phyloP scores from a whole-genome alignment of 1,140 invertebrate species.

The Drosophila subpulchrella region DNA sequence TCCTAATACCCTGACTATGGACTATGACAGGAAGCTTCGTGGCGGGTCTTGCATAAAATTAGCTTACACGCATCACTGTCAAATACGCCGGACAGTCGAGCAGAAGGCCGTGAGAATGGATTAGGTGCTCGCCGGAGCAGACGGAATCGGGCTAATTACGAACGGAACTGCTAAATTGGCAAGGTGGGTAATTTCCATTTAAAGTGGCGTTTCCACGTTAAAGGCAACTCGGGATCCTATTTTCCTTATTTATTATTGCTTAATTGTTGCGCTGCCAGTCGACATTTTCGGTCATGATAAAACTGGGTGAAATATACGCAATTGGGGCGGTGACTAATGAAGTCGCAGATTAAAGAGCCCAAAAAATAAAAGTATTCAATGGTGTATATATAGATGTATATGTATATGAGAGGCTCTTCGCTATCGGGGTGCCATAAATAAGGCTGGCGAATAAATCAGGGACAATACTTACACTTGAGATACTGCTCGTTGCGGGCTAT shows the following conservation, averaged over 20 bases:
- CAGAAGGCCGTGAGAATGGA: constrained; percentile 20
- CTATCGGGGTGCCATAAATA: constrained; percentile 62
- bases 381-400: no score
- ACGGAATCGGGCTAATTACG: constrained; percentile 57
- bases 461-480: constrained; percentile 89
- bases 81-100: not conserved
- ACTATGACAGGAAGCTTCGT: not conserved
- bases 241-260: constrained; percentile 66
- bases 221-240: constrained; percentile 11
- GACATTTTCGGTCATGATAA: constrained; percentile 58
- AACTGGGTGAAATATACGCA: constrained; percentile 67
- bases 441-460: constrained; percentile 55
- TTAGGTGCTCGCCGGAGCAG: constrained; percentile 18
- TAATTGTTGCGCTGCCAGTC: constrained; percentile 63
- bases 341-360: constrained; percentile 67
- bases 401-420: constrained; percentile 6
- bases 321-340: constrained; percentile 75
- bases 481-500: constrained; percentile 93
- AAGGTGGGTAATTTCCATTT: constrained; percentile 67
- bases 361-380: constrained; percentile 67
- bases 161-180: constrained; percentile 25
- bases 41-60: constrained; percentile 45
- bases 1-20: not conserved
- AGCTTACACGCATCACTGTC: constrained; percentile 31
- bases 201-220: constrained; percentile 53